Percentiles rank a stretch among this genome's conserved stretches.
These are phyloP conservation scores for Seriola dumerili DNA, from an alignment of 2,113 vertebrate species.

Conservation along the genomic window DNA sequence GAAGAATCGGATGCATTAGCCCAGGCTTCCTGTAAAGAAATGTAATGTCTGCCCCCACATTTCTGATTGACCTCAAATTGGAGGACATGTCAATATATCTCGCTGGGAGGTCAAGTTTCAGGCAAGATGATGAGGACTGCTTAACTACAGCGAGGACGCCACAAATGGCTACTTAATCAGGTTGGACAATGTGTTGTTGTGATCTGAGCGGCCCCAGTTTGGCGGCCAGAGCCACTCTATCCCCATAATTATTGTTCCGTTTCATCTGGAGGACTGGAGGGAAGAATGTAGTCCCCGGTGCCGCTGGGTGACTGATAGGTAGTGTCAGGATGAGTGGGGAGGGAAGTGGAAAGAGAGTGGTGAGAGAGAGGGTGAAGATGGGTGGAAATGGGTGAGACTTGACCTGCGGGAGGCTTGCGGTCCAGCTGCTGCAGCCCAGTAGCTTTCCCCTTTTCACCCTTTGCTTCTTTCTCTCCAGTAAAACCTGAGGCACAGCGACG, in stretches of 20 bases:
- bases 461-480: slow-evolving; percentile 63
- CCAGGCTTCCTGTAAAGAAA: slow-evolving; percentile 79
- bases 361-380: slow-evolving; percentile 45
- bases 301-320: slow-evolving; percentile 72
- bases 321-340: slow-evolving; percentile 64
- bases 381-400: slow-evolving; percentile 71
- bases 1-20: slow-evolving; percentile 64
- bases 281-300: slow-evolving; percentile 67
- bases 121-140: slow-evolving; percentile 74
- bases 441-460: slow-evolving; percentile 64
- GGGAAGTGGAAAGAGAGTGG: slow-evolving; percentile 49
- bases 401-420: slow-evolving; percentile 68
- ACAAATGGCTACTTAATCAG: slow-evolving; percentile 86
- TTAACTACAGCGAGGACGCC: slow-evolving; percentile 77
- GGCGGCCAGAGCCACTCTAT: slow-evolving; percentile 79
- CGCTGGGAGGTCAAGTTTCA: slow-evolving; percentile 82
- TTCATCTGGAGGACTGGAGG: slow-evolving; percentile 76
- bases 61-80: slow-evolving; percentile 75
- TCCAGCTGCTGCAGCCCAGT: slow-evolving; percentile 55
- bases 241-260: slow-evolving; percentile 82
- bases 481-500: slow-evolving; percentile 59
- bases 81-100: slow-evolving; percentile 80
- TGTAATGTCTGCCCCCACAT: slow-evolving; percentile 65
- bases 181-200: slow-evolving; percentile 86
- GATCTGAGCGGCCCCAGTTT: slow-evolving; percentile 81